Conservation (phyloP, 2,888 invertebrate genomes). For the Nematopogon swammerdamellus region DNA sequence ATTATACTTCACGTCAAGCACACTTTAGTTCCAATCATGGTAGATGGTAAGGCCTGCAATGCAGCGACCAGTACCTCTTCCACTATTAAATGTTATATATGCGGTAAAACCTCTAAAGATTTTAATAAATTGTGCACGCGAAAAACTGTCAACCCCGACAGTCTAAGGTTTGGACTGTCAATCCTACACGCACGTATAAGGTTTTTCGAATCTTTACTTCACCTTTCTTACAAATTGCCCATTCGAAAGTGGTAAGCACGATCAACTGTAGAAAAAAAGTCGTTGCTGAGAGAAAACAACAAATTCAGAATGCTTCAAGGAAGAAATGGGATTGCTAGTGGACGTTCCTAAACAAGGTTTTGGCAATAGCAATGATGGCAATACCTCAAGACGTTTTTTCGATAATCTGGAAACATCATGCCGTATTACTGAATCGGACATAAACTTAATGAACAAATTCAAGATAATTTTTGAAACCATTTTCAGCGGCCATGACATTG, state of each 20-base stretch:
- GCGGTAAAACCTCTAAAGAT: conserved; percentile 11
- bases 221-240: conserved; percentile 11
- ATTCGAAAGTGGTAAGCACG: conserved; percentile 11
- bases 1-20: conserved; percentile 5
- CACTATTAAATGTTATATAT: conserved; percentile 8
- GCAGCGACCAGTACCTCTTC: conserved; percentile 6
- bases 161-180: conserved; percentile 10
- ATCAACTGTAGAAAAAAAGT: conserved; percentile 4
- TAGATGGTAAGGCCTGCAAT: conserved; percentile 13
- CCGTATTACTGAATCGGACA: conserved; percentile 3
- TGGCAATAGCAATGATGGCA: conserved; percentile 5
- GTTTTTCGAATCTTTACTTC: conserved; percentile 11
- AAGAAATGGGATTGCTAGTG: conserved; percentile 5
- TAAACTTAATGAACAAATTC: conserved; percentile 2
- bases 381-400: conserved; percentile 6
- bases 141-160: conserved; percentile 2
- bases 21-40: conserved; percentile 11
- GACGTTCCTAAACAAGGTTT: conserved; percentile 4
- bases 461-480: conserved; percentile 4
- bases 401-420: conserved; percentile 2
- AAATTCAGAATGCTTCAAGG: conserved; percentile 2
- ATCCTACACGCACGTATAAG: conserved; percentile 13
- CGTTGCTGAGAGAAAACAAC: conserved; percentile 2
- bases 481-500: conserved; percentile 3
- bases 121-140: conserved; percentile 10